Conservation (phyloP, 2,888 invertebrate species). For the Dryobota labecula region DNA sequence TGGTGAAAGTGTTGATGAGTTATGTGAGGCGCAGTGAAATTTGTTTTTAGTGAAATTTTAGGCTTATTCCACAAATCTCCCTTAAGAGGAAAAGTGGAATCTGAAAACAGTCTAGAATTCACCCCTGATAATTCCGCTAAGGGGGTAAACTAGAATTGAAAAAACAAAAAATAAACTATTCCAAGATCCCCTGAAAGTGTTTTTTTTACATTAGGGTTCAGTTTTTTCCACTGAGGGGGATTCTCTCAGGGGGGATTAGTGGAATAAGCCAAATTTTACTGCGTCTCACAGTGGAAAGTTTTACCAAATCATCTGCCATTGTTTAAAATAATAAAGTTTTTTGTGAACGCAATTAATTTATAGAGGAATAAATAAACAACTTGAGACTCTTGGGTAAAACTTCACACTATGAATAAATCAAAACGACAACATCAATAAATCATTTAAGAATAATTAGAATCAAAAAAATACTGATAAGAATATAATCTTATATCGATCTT, state of each 20-base stretch:
- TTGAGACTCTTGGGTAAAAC: slow-evolving; percentile 38
- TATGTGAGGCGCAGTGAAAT: slow-evolving; percentile 68
- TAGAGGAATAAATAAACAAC: neutral
- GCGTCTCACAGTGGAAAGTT: slow-evolving; percentile 58
- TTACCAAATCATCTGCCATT: slow-evolving; percentile 22
- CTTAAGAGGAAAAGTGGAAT: too few species aligned
- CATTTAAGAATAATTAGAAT: slow-evolving; percentile 30
- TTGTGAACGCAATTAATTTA: neutral
- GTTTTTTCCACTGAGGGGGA: too few species aligned
- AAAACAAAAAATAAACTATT: too few species aligned
- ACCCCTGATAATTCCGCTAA: too few species aligned
- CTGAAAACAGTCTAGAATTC: too few species aligned
- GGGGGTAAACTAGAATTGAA: too few species aligned
- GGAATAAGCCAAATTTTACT: too few species aligned
- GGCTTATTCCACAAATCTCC: too few species aligned
- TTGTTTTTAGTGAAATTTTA: slow-evolving; percentile 62
- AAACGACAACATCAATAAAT: slow-evolving; percentile 59
- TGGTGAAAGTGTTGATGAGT: slow-evolving; percentile 80
- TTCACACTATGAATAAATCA: slow-evolving; percentile 41
- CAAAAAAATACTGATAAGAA: slow-evolving; percentile 39
- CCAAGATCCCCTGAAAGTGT: too few species aligned
- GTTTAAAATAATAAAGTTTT: neutral
- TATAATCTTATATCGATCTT: slow-evolving; percentile 31
- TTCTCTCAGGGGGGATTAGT: too few species aligned
- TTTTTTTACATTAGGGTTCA: too few species aligned